A percentile compares a stretch with the other conserved stretches of the same genome.
phyloP scores from a whole-genome alignment of 2,888 invertebrate genomes.

The Busseola fusca region DNA sequence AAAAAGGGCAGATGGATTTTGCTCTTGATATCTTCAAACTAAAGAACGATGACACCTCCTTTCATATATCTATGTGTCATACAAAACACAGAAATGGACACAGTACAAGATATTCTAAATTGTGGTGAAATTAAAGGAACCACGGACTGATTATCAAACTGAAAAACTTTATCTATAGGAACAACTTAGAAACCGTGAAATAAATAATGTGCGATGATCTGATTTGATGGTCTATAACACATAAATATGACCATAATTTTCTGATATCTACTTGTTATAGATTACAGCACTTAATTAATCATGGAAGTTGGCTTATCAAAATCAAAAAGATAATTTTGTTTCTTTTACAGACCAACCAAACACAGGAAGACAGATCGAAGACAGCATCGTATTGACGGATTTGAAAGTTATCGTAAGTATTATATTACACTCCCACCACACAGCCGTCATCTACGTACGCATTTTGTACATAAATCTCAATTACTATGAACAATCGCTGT shows the following conservation, averaged over 20 bases:
- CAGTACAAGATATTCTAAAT: background rate
- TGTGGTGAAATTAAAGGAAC: background rate
- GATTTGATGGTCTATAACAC: background rate
- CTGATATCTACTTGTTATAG: background rate
- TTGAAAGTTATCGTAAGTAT: conserved; percentile 36
- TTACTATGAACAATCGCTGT: background rate
- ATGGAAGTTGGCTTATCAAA: background rate
- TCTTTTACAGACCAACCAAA: conserved; percentile 63
- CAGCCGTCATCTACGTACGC: too few species aligned
- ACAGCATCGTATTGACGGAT: conserved; percentile 2
- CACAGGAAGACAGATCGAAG: conserved; percentile 66
- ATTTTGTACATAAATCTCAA: background rate
- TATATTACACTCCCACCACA: background rate
- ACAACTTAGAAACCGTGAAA: background rate
- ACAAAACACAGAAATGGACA: background rate
- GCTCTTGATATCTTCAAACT: background rate
- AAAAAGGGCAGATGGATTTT: too few species aligned
- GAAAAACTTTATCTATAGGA: background rate
- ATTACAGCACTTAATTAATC: too few species aligned
- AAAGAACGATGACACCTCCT: background rate
- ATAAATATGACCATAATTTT: background rate
- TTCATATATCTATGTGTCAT: background rate
- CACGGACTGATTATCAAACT: background rate
- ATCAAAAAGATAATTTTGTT: background rate
- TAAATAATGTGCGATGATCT: background rate